Percentiles rank a stretch among this genome's conserved stretches.
These are phyloP conservation scores for Excalfactoria chinensis DNA, from an alignment of 2,113 vertebrate species.

Conservation along the genomic window DNA sequence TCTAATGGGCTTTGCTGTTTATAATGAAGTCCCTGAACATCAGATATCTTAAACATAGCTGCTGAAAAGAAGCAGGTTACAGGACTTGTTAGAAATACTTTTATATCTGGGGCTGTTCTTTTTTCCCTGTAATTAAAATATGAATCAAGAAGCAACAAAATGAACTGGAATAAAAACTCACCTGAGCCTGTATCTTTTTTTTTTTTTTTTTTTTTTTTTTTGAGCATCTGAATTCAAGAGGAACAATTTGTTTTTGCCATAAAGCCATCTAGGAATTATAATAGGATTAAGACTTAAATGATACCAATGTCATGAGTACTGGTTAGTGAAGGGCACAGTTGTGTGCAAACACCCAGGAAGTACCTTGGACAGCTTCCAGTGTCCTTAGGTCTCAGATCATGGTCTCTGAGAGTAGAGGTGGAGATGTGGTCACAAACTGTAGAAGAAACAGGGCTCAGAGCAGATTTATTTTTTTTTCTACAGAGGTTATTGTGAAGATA, in stretches of 20 bases:
- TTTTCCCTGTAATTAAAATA: constrained; percentile 78
- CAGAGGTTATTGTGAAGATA: constrained; percentile 72
- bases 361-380: constrained; percentile 85
- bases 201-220: neutral
- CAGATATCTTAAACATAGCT: constrained; percentile 76
- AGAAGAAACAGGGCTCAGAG: constrained; percentile 23
- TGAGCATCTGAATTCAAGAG: constrained; percentile 78
- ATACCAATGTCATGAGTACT: constrained; percentile 17
- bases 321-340: fast-evolving
- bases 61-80: constrained; percentile 68
- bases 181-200: constrained; percentile 9
- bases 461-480: neutral
- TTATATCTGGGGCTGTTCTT: constrained; percentile 55
- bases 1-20: constrained; percentile 64
- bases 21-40: constrained; percentile 79
- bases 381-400: constrained; percentile 73
- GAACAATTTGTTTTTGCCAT: constrained; percentile 59
- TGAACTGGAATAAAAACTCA: constrained; percentile 61
- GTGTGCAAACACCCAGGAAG: fast-evolving
- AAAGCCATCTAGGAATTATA: constrained; percentile 73
- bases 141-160: constrained; percentile 78
- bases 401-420: constrained; percentile 70
- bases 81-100: constrained; percentile 73
- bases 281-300: constrained; percentile 73
- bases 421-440: neutral